Percentiles rank a stretch among this genome's conserved stretches.
These are phyloP conservation scores for Pocillopora verrucosa DNA, from an alignment of 64 coral and sea anemone species.

Conservation along the genomic window DNA sequence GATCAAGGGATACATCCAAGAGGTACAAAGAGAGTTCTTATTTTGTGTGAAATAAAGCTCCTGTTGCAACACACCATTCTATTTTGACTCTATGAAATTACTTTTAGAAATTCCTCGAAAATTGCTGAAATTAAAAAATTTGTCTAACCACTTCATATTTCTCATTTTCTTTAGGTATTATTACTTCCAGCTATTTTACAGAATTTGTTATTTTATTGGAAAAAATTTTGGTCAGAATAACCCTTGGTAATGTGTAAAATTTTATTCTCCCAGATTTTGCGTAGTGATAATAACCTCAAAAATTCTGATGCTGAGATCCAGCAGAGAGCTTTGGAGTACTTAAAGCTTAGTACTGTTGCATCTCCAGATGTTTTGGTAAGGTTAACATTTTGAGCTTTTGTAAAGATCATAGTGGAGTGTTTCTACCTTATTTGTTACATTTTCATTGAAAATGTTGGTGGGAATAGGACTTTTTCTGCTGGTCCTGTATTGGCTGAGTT, in stretches of 20 bases:
- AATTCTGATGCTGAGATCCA: slow-evolving; percentile 99
- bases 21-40: slow-evolving; percentile 44
- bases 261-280: slow-evolving; percentile 68
- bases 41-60: no score
- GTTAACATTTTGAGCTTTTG: slow-evolving; percentile 49
- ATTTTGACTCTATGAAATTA: no score
- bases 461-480: no score
- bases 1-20: slow-evolving; percentile 94
- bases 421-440: background rate
- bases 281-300: slow-evolving; percentile 86
- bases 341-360: slow-evolving; percentile 94
- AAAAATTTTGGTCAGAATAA: no score
- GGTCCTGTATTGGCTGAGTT: no score
- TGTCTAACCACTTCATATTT: background rate
- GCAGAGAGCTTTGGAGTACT: slow-evolving; percentile 95
- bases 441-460: background rate
- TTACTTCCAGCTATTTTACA: background rate
- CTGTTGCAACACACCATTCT: no score
- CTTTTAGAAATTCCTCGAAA: no score
- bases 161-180: background rate
- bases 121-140: no score
- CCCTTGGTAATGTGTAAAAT: background rate
- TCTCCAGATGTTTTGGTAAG: slow-evolving; percentile 95
- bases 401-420: slow-evolving; percentile 7
- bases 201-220: no score